Percentiles rank a stretch among this genome's conserved stretches.
Conservation (phyloP, 2,888 invertebrate species). For the Holacanthella duospinosa region DNA sequence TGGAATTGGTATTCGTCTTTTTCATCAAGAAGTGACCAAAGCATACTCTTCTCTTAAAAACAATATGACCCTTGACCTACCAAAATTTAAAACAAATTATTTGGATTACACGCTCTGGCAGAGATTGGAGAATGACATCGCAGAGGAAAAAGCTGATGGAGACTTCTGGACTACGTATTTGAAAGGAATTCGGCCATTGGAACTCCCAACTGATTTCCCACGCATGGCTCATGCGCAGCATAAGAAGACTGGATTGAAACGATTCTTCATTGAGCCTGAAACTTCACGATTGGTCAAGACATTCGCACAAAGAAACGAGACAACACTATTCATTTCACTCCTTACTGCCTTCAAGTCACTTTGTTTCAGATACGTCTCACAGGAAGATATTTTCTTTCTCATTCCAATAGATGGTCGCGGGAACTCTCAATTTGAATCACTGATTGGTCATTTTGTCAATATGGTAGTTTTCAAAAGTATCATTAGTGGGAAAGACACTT, state of each 20-base stretch:
- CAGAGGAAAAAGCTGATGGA: neutral
- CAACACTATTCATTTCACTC: neutral
- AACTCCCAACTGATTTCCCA: neutral
- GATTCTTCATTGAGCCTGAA: neutral
- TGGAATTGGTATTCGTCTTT: slow-evolving; percentile 1
- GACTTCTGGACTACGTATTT: slow-evolving; percentile 2
- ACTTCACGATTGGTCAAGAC: neutral
- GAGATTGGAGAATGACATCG: neutral
- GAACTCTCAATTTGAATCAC: neutral
- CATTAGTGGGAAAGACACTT: neutral
- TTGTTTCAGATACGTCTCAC: neutral
- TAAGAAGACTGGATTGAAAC: neutral
- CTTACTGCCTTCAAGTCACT: neutral
- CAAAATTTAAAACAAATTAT: too few species aligned
- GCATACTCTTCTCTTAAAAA: too few species aligned
- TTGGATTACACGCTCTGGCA: neutral
- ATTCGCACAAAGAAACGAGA: neutral
- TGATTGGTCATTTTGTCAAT: slow-evolving; percentile 4
- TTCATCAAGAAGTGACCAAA: neutral
- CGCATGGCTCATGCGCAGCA: neutral
- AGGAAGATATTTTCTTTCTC: neutral
- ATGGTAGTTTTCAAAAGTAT: neutral
- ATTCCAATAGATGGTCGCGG: neutral
- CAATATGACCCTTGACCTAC: too few species aligned
- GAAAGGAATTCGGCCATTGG: neutral